A percentile compares a stretch with the other conserved stretches of the same genome.
Evolutionary conservation across 2,113 vertebrate genomes (phyloP).

Genomic region (Sturnira hondurensis): DNA sequence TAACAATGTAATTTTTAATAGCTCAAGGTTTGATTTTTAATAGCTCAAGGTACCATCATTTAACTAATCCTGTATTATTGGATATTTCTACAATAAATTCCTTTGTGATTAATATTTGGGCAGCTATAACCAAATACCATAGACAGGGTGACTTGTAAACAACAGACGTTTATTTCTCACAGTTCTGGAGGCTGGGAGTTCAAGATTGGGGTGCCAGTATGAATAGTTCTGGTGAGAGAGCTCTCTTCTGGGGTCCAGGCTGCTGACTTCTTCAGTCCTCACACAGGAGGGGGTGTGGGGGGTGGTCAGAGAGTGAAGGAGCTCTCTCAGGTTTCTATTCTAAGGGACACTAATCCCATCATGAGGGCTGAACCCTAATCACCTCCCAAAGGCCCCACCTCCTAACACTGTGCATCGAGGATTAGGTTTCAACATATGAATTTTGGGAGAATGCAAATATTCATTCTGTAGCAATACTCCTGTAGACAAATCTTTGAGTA

Average conservation of each 20-base stretch:
- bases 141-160: background rate
- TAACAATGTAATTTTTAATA: background rate
- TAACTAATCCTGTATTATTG: background rate
- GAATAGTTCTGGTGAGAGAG: background rate
- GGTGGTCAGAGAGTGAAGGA: no score
- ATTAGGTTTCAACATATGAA: background rate
- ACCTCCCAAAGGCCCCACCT: background rate
- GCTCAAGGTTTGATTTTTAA: background rate
- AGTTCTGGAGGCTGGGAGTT: background rate
- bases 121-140: background rate
- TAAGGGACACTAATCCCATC: no score
- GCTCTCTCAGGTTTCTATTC: background rate
- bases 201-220: background rate
- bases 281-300: background rate
- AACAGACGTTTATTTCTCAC: background rate
- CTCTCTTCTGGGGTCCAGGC: background rate
- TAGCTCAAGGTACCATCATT: background rate
- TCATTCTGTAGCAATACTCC: background rate
- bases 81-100: background rate
- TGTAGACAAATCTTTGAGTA: background rate
- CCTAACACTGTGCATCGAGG: background rate
- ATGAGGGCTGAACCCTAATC: background rate
- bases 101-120: background rate
- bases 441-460: background rate
- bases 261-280: background rate